Evolutionary conservation across 1,140 invertebrate species (phyloP).

Genomic region (Reticulitermes speratus): DNA sequence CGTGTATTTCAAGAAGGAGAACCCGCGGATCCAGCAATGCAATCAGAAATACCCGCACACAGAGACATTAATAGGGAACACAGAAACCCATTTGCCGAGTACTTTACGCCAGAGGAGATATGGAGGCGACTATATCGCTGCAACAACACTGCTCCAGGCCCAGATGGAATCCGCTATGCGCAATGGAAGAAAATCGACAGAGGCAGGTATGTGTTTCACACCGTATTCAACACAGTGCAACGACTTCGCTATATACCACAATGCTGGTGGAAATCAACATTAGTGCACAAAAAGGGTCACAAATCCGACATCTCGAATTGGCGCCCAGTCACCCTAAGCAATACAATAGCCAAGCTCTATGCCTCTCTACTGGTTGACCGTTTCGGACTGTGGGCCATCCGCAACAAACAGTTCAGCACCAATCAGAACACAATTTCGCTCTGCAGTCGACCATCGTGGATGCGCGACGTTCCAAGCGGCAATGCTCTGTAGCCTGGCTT

Average conservation of each 20-base stretch:
- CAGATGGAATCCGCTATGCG: slow-evolving; percentile 4
- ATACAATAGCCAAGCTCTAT: slow-evolving; percentile 34
- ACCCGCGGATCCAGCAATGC: too few species aligned
- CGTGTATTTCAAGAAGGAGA: neutral
- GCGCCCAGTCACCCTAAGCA: slow-evolving; percentile 33
- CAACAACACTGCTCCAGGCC: slow-evolving; percentile 22
- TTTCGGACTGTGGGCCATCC: slow-evolving; percentile 25
- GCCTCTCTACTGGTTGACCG: slow-evolving; percentile 22
- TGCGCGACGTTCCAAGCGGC: neutral
- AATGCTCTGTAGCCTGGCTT: slow-evolving; percentile 30
- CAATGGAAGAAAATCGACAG: neutral
- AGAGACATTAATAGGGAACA: too few species aligned
- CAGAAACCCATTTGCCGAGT: neutral
- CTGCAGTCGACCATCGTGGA: slow-evolving; percentile 28
- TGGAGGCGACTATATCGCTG: neutral
- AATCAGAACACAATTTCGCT: slow-evolving; percentile 37
- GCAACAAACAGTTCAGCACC: slow-evolving; percentile 3
- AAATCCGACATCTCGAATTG: slow-evolving; percentile 29
- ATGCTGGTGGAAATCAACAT: slow-evolving; percentile 34
- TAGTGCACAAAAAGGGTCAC: slow-evolving; percentile 19
- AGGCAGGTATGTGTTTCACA: neutral
- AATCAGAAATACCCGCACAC: too few species aligned
- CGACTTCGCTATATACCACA: neutral
- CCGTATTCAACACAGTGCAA: neutral
- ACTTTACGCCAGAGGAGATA: slow-evolving; percentile 1